Conservation (phyloP, 2,888 invertebrate genomes). For the Luperina nickerlii region DNA sequence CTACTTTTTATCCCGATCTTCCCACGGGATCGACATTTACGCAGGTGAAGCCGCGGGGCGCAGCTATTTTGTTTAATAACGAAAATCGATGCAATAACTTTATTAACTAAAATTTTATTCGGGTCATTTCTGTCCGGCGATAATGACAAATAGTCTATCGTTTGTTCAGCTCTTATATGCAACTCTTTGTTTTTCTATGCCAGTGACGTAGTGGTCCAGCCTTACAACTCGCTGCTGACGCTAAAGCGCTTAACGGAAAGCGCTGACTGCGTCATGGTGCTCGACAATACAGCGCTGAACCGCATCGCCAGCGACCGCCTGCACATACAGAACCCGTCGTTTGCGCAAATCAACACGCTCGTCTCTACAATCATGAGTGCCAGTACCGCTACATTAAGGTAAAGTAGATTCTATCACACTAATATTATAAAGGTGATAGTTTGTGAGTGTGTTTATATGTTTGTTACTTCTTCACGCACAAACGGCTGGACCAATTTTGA, state of each 20-base stretch:
- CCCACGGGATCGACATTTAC: too few species aligned
- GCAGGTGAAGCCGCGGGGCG: too few species aligned
- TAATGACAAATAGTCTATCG: not conserved
- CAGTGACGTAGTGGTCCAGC: constrained; percentile 98
- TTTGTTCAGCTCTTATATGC: not conserved
- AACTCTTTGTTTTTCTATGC: constrained; percentile 56
- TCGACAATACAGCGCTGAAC: constrained; percentile 99
- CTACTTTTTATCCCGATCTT: too few species aligned
- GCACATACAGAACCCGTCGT: constrained; percentile 98
- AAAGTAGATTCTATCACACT: constrained; percentile 35
- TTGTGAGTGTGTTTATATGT: too few species aligned
- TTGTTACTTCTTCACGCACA: too few species aligned
- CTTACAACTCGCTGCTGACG: constrained; percentile 98
- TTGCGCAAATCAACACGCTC: constrained; percentile 98
- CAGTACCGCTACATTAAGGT: constrained; percentile 98
- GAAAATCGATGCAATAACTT: not conserved
- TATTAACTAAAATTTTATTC: not conserved
- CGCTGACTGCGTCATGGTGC: constrained; percentile 98
- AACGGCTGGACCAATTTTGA: too few species aligned
- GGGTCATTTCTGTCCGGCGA: not conserved
- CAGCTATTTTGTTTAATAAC: not conserved
- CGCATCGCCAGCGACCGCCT: constrained; percentile 97
- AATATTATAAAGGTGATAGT: too few species aligned
- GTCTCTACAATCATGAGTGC: constrained; percentile 99
- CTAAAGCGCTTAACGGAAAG: constrained; percentile 98